phyloP scores from a whole-genome alignment of 2,113 vertebrate species.

The Acrocephalus arundinaceus region DNA sequence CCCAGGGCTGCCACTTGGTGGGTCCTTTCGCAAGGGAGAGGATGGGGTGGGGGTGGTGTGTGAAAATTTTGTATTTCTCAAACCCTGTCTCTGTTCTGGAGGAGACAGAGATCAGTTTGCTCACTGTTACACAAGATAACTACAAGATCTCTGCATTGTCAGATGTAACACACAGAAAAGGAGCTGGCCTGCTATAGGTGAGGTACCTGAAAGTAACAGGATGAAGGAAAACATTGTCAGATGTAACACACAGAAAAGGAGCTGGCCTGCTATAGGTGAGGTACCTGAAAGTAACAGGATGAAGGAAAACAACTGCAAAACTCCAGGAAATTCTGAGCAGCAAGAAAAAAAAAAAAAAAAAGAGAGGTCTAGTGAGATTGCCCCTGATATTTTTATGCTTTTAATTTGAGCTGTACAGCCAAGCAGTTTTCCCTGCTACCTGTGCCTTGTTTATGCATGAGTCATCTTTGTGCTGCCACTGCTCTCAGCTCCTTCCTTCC shows the following conservation, averaged over 20 bases:
- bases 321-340: neutral
- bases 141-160: neutral
- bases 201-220: neutral
- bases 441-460: neutral
- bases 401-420: neutral
- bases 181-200: neutral
- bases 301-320: neutral
- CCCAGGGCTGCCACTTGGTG: neutral
- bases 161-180: neutral
- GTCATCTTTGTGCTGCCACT: neutral
- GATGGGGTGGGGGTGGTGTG: rapidly evolving
- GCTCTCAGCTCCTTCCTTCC: neutral
- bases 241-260: neutral
- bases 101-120: neutral
- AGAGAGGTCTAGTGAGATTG: neutral
- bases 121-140: neutral
- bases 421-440: neutral
- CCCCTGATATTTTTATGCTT: neutral
- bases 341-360: neutral
- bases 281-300: neutral
- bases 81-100: neutral
- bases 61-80: neutral
- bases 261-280: neutral
- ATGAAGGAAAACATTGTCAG: neutral
- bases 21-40: neutral